These are phyloP conservation scores for Oxyura jamaicensis DNA, from an alignment of 2,113 vertebrate genomes.

Conservation along the genomic window DNA sequence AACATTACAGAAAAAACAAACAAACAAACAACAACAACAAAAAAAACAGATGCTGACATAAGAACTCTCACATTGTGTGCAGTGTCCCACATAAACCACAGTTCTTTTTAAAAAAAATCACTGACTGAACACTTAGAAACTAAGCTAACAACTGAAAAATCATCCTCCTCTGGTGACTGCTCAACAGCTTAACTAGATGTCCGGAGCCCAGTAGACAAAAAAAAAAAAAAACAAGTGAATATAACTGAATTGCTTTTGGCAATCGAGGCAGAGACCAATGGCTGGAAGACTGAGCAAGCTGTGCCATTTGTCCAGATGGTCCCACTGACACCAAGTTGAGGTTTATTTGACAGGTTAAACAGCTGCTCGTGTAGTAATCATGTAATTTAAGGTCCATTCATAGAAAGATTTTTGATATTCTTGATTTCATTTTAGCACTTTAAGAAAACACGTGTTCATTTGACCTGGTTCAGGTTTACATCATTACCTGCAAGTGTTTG, in stretches of 20 bases:
- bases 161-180: neutral
- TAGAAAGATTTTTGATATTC: neutral
- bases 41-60: neutral
- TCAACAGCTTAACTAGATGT: neutral
- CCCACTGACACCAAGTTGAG: neutral
- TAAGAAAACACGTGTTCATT: rapidly evolving
- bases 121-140: neutral
- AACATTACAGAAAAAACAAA: neutral
- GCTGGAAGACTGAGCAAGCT: neutral
- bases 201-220: neutral
- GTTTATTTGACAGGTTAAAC: neutral
- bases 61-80: rapidly evolving
- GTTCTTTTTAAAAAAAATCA: too few species aligned
- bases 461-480: neutral
- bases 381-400: neutral
- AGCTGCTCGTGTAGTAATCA: neutral
- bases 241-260: neutral
- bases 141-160: neutral
- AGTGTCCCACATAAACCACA: neutral
- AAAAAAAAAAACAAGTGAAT: neutral
- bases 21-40: neutral
- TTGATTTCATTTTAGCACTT: neutral
- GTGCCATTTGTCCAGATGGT: neutral
- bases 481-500: neutral
- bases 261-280: rapidly evolving